phyloP scores from a whole-genome alignment of 1,140 invertebrate genomes.

The Cotesia glomerata region DNA sequence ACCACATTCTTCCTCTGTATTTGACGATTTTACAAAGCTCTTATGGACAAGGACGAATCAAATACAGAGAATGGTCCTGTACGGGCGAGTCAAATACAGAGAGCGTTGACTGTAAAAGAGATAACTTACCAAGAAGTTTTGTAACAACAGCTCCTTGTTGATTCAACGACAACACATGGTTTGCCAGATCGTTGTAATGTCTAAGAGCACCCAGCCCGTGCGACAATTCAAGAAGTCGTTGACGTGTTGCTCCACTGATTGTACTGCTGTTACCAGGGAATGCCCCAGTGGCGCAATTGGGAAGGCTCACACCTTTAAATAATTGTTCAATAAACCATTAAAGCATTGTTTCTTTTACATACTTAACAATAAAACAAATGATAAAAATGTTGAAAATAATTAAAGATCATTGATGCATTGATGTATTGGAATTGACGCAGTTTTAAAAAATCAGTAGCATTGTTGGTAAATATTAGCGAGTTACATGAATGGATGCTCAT shows the following conservation, averaged over 20 bases:
- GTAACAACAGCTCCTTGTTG: slow-evolving; percentile 75
- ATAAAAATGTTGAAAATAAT: too few species aligned
- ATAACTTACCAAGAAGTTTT: slow-evolving; percentile 69
- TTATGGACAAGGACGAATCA: too few species aligned
- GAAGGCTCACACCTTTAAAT: slow-evolving; percentile 52
- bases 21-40: too few species aligned
- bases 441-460: slow-evolving; percentile 1
- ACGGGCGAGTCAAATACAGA: too few species aligned
- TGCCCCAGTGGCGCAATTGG: slow-evolving; percentile 54
- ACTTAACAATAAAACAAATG: too few species aligned
- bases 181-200: slow-evolving; percentile 73
- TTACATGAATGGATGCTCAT: too few species aligned
- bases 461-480: background rate
- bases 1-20: too few species aligned
- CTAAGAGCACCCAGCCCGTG: slow-evolving; percentile 68
- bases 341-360: background rate
- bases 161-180: slow-evolving; percentile 70
- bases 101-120: too few species aligned
- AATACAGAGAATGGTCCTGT: too few species aligned
- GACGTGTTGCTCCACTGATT: slow-evolving; percentile 49
- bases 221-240: slow-evolving; percentile 71
- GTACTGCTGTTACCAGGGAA: slow-evolving; percentile 43
- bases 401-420: too few species aligned
- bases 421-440: background rate
- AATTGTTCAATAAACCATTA: slow-evolving; percentile 3